A percentile compares a stretch with the other conserved stretches of the same genome.
Conservation (phyloP, 2,797 vertebrate species). For the Enteromius afrohamiltoni region DNA sequence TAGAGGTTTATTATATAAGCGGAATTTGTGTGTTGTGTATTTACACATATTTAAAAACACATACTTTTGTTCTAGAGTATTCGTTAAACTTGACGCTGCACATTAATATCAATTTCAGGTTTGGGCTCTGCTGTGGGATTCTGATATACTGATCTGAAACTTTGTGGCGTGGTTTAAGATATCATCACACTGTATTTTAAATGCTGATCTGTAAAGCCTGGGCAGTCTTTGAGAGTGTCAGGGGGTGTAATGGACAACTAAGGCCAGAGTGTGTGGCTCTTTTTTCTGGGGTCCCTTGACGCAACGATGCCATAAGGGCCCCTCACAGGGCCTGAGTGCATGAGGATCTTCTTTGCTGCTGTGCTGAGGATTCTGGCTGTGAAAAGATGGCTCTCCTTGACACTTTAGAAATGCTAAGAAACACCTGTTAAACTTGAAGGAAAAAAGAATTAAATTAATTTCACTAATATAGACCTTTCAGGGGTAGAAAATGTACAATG, state of each 20-base stretch:
- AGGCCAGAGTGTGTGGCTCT: constrained; percentile 52
- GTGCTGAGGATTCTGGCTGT: constrained; percentile 50
- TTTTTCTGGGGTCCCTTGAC: constrained; percentile 37
- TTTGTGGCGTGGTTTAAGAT: not conserved
- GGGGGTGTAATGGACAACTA: constrained; percentile 70
- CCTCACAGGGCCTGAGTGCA: constrained; percentile 35
- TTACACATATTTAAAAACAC: not conserved
- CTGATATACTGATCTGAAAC: not conserved
- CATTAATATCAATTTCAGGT: not conserved
- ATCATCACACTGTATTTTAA: not conserved
- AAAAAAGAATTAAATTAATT: not conserved
- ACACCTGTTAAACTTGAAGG: constrained; percentile 71
- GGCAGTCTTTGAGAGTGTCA: constrained; percentile 40
- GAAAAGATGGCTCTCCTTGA: constrained; percentile 55
- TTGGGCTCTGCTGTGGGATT: not conserved
- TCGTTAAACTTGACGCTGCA: not conserved
- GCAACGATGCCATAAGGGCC: constrained; percentile 44
- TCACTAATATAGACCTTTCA: not conserved
- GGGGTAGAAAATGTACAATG: not conserved
- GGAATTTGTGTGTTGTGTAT: not conserved
- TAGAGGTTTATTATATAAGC: not conserved
- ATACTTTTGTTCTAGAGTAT: not conserved
- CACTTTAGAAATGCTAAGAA: constrained; percentile 75
- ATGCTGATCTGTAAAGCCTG: not conserved
- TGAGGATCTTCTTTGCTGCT: constrained; percentile 54